Percentiles rank a stretch among this genome's conserved stretches.
These are phyloP conservation scores for Acropternis orthonyx DNA, from an alignment of 2,797 vertebrate genomes.

Conservation along the genomic window DNA sequence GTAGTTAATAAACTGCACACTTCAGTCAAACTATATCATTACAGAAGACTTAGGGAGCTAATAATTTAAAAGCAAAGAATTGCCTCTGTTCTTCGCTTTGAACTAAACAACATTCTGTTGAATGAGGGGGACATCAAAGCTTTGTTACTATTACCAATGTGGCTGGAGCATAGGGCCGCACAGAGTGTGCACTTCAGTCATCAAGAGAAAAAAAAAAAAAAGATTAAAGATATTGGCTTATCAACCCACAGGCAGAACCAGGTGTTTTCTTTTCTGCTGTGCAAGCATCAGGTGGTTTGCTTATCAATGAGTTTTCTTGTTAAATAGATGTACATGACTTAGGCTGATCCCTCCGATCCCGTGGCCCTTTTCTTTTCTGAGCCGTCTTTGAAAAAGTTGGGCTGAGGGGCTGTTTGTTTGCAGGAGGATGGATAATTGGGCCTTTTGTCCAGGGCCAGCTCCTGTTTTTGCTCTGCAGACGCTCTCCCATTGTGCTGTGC, in stretches of 20 bases:
- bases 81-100: conserved; percentile 85
- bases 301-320: conserved; percentile 63
- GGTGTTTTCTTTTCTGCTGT: conserved; percentile 72
- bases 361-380: conserved; percentile 29
- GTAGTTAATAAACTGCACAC: conserved; percentile 90
- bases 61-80: conserved; percentile 87
- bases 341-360: conserved; percentile 12
- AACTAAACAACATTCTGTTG: conserved; percentile 87
- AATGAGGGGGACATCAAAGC: conserved; percentile 88
- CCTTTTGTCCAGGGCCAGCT: neutral
- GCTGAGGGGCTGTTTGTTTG: conserved; percentile 27
- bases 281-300: conserved; percentile 68
- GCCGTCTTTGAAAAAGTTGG: neutral
- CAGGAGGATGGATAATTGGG: neutral
- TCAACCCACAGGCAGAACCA: conserved; percentile 71
- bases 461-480: accelerated
- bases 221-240: conserved; percentile 79
- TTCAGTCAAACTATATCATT: conserved; percentile 87
- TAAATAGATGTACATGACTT: conserved; percentile 42
- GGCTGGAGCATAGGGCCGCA: conserved; percentile 81
- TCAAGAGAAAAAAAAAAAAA: conserved; percentile 47
- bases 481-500: accelerated
- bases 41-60: conserved; percentile 86
- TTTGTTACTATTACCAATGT: conserved; percentile 79
- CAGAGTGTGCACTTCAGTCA: conserved; percentile 78